Conservation (phyloP, 2,113 vertebrate species). For the Nyctibius bracteatus region DNA sequence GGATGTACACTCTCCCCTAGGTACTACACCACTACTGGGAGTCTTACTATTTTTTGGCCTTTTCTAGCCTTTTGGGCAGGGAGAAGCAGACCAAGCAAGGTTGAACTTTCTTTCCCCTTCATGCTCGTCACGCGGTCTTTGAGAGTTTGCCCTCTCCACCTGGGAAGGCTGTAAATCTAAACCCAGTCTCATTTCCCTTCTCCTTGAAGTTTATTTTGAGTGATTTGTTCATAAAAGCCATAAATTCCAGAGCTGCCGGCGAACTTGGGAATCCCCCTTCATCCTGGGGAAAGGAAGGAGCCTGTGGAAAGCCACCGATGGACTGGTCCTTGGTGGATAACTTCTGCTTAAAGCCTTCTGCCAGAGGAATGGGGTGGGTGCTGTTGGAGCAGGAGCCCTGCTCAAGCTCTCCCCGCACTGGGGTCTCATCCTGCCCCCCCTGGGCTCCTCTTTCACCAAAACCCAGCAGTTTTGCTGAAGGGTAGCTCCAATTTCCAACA, state of each 20-base stretch:
- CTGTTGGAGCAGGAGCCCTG: background rate
- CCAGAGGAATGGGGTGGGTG: background rate
- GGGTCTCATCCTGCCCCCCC: background rate
- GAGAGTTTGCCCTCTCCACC: background rate
- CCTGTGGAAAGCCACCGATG: background rate
- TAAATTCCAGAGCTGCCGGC: background rate
- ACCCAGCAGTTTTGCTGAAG: background rate
- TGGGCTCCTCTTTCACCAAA: accelerated
- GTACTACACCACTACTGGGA: background rate
- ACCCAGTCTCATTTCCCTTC: background rate
- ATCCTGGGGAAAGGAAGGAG: background rate
- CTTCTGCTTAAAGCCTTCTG: background rate
- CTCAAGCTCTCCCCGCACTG: accelerated
- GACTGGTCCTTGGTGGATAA: background rate
- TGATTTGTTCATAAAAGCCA: background rate
- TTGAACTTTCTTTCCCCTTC: background rate
- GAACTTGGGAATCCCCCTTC: background rate
- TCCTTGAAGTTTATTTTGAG: background rate
- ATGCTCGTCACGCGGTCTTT: too few relatives aligned
- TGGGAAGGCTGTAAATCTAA: background rate
- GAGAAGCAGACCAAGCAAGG: background rate
- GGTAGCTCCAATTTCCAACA: background rate
- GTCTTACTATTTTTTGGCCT: background rate
- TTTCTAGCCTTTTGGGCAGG: background rate
- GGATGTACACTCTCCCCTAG: background rate